These are phyloP conservation scores for Lasioglossum vierecki DNA, from an alignment of 2,888 invertebrate genomes.

Conservation along the genomic window DNA sequence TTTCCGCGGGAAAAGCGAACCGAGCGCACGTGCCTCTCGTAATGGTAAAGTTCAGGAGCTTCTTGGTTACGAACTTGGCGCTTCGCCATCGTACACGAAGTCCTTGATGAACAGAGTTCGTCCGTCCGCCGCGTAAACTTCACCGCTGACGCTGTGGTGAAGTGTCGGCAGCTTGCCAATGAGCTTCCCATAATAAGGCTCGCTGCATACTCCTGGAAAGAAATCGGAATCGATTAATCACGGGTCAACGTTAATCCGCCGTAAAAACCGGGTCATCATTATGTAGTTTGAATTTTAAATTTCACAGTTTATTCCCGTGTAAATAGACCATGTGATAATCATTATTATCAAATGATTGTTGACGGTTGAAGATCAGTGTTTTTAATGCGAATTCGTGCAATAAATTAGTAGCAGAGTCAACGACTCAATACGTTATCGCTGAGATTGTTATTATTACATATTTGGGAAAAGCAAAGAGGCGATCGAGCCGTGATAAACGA, in stretches of 20 bases:
- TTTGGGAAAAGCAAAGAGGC: conserved; percentile 1
- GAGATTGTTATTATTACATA: not conserved
- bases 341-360: not conserved
- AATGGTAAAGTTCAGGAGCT: conserved; percentile 35
- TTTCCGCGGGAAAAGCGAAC: not conserved
- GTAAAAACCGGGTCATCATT: not conserved
- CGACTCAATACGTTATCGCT: not conserved
- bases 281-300: not conserved
- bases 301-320: no score
- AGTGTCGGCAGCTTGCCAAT: conserved; percentile 91
- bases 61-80: conserved; percentile 88
- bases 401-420: not conserved
- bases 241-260: not conserved
- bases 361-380: no score
- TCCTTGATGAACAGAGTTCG: conserved; percentile 94
- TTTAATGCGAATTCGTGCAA: not conserved
- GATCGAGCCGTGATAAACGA: conserved; percentile 5
- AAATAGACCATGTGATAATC: not conserved
- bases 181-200: conserved; percentile 90
- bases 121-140: conserved; percentile 94
- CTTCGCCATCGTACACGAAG: conserved; percentile 96
- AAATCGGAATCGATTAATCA: conserved; percentile 52
- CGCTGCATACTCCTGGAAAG: conserved; percentile 81
- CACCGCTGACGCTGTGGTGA: conserved; percentile 94
- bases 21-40: conserved; percentile 15